Percentiles rank a stretch among this genome's conserved stretches.
These are phyloP conservation scores for Danionella cerebrum DNA, from an alignment of 2,113 vertebrate species.

Conservation along the genomic window DNA sequence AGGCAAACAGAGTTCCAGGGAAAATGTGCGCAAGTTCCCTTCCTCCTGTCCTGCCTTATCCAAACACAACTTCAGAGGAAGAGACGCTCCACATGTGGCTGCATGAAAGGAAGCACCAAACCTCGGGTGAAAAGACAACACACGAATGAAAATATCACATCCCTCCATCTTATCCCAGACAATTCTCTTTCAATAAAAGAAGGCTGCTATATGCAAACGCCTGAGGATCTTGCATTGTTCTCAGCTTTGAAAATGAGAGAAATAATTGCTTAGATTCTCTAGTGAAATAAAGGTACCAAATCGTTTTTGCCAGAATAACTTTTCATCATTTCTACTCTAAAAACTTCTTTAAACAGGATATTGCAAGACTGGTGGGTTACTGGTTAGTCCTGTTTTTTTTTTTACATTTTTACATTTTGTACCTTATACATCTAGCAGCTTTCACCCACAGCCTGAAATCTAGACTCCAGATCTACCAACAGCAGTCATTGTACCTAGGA, in stretches of 20 bases:
- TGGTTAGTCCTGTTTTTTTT: too few relatives aligned
- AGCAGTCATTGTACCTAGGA: too few relatives aligned
- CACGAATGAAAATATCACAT: constrained; percentile 42
- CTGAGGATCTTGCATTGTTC: constrained; percentile 9
- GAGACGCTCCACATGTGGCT: constrained; percentile 52
- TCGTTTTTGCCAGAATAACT: background rate
- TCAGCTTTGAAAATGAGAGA: background rate
- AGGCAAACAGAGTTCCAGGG: constrained; percentile 26
- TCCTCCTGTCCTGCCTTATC: constrained; percentile 46
- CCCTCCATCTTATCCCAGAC: constrained; percentile 29
- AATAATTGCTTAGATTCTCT: constrained; percentile 3
- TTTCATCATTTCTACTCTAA: too few relatives aligned
- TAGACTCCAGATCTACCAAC: too few relatives aligned
- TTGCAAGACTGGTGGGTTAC: too few relatives aligned
- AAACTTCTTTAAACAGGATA: too few relatives aligned
- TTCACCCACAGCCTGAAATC: too few relatives aligned
- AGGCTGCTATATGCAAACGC: constrained; percentile 29
- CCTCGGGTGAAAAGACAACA: constrained; percentile 52
- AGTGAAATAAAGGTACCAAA: background rate
- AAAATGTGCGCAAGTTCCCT: constrained; percentile 1
- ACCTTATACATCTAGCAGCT: too few relatives aligned
- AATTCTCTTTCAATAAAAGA: background rate
- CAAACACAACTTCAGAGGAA: constrained; percentile 58
- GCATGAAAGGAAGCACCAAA: constrained; percentile 44
- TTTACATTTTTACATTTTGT: too few relatives aligned